Evolutionary conservation across 2,888 invertebrate genomes (phyloP).

Genomic region (Metallyticus violacea): DNA sequence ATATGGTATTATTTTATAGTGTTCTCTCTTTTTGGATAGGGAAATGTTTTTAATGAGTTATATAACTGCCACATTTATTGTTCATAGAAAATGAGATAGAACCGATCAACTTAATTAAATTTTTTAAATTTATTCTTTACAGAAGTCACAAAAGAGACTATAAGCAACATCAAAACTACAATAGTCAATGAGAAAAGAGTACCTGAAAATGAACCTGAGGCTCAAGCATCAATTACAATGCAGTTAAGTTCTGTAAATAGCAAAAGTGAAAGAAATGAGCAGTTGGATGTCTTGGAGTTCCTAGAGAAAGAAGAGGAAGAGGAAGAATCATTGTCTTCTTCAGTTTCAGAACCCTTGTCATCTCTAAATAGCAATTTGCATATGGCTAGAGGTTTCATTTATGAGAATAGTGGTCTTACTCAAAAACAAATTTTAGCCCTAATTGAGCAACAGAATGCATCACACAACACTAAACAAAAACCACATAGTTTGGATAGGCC

Average conservation of each 20-base stretch:
- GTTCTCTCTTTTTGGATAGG: too few relatives aligned
- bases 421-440: slow-evolving; percentile 60
- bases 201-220: background rate
- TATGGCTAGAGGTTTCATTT: slow-evolving; percentile 63
- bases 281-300: background rate
- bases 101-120: background rate
- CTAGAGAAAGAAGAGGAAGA: background rate
- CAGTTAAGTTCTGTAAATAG: background rate
- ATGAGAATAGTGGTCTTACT: slow-evolving; percentile 73
- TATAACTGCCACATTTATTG: too few relatives aligned
- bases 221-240: background rate
- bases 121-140: background rate
- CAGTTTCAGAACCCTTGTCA: too few relatives aligned
- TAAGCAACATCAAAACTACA: background rate
- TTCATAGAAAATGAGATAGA: background rate
- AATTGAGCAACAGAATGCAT: slow-evolving; percentile 42
- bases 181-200: background rate
- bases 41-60: too few relatives aligned
- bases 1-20: too few relatives aligned
- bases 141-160: background rate
- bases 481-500: background rate
- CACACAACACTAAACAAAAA: background rate
- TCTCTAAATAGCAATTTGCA: background rate
- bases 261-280: background rate
- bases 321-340: background rate